Evolutionary conservation across 2,113 vertebrate species (phyloP).

Genomic region (Anolis carolinensis): DNA sequence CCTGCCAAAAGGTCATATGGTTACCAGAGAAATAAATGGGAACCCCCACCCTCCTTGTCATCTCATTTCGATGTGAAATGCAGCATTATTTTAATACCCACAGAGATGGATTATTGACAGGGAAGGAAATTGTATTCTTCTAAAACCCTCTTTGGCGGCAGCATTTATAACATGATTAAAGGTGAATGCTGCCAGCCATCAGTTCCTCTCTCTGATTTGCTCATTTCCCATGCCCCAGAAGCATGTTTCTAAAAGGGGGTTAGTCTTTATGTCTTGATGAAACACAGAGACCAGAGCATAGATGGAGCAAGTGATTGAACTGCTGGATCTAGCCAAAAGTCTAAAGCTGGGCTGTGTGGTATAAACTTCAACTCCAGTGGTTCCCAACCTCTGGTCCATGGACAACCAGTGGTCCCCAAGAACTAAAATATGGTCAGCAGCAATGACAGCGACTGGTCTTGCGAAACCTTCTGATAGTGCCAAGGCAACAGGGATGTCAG

Average conservation of each 20-base stretch:
- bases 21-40: conserved; percentile 53
- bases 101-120: conserved; percentile 56
- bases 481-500: too few species aligned
- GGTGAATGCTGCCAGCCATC: neutral
- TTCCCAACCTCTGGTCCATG: too few species aligned
- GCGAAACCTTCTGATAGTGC: too few species aligned
- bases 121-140: conserved; percentile 65
- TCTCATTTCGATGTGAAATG: conserved; percentile 61
- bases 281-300: fast-evolving
- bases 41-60: conserved; percentile 54
- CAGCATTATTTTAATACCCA: conserved; percentile 63
- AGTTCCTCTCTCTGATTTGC: neutral
- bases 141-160: conserved; percentile 52
- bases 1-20: neutral
- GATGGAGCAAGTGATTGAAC: too few species aligned
- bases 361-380: too few species aligned
- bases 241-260: neutral
- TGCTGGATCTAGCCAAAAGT: neutral
- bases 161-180: conserved; percentile 64
- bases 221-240: neutral
- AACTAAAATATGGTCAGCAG: too few species aligned
- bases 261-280: conserved; percentile 14
- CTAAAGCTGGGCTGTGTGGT: too few species aligned
- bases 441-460: too few species aligned
- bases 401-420: too few species aligned